Conservation (phyloP, 2,113 vertebrate species). For the Lophotis ruficrista region DNA sequence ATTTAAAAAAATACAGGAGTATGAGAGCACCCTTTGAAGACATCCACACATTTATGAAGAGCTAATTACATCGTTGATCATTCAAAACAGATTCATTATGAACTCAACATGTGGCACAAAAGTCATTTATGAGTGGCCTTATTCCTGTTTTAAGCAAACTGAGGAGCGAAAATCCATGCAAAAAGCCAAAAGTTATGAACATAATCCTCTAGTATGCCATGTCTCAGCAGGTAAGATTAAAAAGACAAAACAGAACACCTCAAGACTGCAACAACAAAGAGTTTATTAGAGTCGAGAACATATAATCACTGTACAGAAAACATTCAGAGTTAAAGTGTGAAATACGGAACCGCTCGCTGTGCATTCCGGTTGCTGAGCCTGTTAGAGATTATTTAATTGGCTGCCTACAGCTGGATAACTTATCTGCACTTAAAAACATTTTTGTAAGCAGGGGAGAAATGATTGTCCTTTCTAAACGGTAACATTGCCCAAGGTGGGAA, state of each 20-base stretch:
- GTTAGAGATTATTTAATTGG: conserved; percentile 26
- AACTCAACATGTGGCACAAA: conserved; percentile 2
- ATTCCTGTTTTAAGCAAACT: neutral
- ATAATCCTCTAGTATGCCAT: neutral
- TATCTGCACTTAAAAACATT: conserved; percentile 17
- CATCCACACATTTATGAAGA: neutral
- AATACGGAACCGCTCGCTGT: neutral
- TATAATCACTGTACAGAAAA: conserved; percentile 41
- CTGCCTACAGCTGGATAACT: neutral
- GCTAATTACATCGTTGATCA: conserved; percentile 9
- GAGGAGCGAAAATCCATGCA: neutral
- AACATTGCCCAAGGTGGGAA: neutral
- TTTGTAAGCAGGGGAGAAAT: conserved; percentile 35
- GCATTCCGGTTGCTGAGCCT: neutral
- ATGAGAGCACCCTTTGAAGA: neutral
- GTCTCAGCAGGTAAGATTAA: neutral
- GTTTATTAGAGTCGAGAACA: conserved; percentile 50
- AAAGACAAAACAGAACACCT: conserved; percentile 14
- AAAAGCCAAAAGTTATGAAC: neutral
- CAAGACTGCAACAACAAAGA: conserved; percentile 16
- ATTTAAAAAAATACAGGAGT: neutral
- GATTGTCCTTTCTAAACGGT: neutral
- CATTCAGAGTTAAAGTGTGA: neutral
- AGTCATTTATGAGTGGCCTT: neutral
- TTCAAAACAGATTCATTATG: conserved; percentile 10